A percentile compares a stretch with the other conserved stretches of the same genome.
Conservation (phyloP, 2,113 vertebrate species). For the Heliornis fulica region DNA sequence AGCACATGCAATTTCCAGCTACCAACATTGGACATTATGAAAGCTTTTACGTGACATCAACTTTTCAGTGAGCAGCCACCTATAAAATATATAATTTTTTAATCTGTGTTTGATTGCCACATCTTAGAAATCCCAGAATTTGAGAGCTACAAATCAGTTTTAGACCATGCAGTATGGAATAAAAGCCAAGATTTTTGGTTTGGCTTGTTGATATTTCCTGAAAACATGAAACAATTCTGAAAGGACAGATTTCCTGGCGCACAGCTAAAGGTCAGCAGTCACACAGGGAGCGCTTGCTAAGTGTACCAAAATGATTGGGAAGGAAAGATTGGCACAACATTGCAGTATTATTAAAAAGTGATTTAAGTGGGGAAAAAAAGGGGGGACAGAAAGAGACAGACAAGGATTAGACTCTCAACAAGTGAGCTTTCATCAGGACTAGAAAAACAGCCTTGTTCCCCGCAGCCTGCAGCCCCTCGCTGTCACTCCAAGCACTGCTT, state of each 20-base stretch:
- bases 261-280: constrained; percentile 51
- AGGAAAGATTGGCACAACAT: background rate
- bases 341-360: background rate
- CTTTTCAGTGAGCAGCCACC: background rate
- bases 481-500: background rate
- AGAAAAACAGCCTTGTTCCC: constrained; percentile 8
- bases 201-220: constrained; percentile 17
- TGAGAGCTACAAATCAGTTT: background rate
- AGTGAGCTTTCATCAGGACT: background rate
- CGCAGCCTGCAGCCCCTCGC: background rate
- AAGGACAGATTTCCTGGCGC: constrained; percentile 43
- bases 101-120: background rate
- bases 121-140: background rate
- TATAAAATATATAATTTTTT: background rate
- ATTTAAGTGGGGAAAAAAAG: background rate
- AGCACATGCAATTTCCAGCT: background rate
- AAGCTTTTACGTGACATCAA: background rate
- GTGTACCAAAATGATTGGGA: background rate
- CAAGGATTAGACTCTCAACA: background rate
- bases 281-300: background rate
- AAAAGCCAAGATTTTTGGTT: constrained; percentile 17
- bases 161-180: background rate
- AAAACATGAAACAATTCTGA: constrained; percentile 42
- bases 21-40: background rate
- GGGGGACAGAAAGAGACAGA: background rate